A percentile compares a stretch with the other conserved stretches of the same genome.
Conservation (phyloP, 2,888 invertebrate species). For the Cryptus armator region DNA sequence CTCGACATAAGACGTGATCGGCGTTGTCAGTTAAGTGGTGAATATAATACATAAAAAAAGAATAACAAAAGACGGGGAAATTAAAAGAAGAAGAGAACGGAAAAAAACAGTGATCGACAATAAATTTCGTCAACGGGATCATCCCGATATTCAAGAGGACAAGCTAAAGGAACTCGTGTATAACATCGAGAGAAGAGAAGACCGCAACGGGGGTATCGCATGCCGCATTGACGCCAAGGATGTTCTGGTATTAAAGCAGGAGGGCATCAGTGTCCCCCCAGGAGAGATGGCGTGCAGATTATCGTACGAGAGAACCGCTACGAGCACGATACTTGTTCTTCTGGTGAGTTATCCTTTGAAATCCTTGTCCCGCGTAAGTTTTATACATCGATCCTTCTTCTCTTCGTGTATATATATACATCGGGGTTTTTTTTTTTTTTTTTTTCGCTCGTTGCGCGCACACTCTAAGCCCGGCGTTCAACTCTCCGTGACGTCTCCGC, state of each 20-base stretch:
- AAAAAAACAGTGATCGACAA: constrained; percentile 21
- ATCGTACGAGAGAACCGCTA: constrained; percentile 80
- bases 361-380: constrained; percentile 52
- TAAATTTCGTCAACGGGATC: constrained; percentile 24
- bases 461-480: constrained; percentile 63
- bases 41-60: constrained; percentile 42
- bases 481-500: constrained; percentile 65
- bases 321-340: constrained; percentile 82
- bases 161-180: not conserved
- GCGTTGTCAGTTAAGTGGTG: constrained; percentile 63
- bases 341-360: constrained; percentile 79
- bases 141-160: constrained; percentile 15
- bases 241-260: constrained; percentile 66
- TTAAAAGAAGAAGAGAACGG: not conserved
- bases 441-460: constrained; percentile 28
- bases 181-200: not conserved
- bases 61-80: constrained; percentile 38
- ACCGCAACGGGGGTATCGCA: constrained; percentile 35
- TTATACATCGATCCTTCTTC: constrained; percentile 11
- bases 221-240: constrained; percentile 60
- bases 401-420: constrained; percentile 13
- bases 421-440: constrained; percentile 7
- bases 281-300: constrained; percentile 83
- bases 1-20: constrained; percentile 11
- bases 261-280: constrained; percentile 69